A percentile compares a stretch with the other conserved stretches of the same genome.
Conservation (phyloP, 1,140 invertebrate genomes). For the Magallana ariakensis region DNA sequence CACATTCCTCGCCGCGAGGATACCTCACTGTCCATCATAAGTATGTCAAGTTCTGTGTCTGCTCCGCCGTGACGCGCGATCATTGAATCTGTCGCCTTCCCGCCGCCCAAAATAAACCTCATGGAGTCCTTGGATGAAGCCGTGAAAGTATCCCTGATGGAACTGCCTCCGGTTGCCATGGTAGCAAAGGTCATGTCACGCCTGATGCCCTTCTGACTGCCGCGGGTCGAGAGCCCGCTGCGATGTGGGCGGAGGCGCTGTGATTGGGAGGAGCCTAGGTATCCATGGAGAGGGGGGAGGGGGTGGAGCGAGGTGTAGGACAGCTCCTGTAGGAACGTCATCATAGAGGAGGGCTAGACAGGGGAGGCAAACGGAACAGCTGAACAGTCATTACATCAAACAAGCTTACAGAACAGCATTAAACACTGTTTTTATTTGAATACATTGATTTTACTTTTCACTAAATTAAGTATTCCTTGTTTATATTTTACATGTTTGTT, state of each 20-base stretch:
- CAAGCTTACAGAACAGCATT: too few relatives aligned
- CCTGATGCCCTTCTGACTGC: constrained; percentile 37
- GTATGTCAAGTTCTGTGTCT: constrained; percentile 9
- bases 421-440: too few relatives aligned
- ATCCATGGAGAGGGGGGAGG: constrained; percentile 41
- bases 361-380: constrained; percentile 14
- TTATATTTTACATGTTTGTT: too few relatives aligned
- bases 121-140: constrained; percentile 2
- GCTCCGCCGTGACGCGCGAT: constrained; percentile 13
- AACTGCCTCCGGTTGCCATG: constrained; percentile 46
- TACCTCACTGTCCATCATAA: constrained; percentile 37
- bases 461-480: too few relatives aligned
- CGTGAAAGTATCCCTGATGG: background rate
- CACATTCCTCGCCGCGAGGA: background rate
- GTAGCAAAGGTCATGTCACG: constrained; percentile 51
- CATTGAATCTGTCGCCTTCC: background rate
- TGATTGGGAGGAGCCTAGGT: constrained; percentile 53
- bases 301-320: constrained; percentile 45
- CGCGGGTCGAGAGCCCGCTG: constrained; percentile 4
- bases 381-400: too few relatives aligned
- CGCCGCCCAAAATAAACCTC: background rate
- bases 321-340: constrained; percentile 44
- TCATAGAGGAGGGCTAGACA: constrained; percentile 26
- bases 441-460: too few relatives aligned
- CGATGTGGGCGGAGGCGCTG: constrained; percentile 31